Percentiles rank a stretch among this genome's conserved stretches.
Conservation (phyloP, 2,797 vertebrate species). For the Gila robusta region DNA sequence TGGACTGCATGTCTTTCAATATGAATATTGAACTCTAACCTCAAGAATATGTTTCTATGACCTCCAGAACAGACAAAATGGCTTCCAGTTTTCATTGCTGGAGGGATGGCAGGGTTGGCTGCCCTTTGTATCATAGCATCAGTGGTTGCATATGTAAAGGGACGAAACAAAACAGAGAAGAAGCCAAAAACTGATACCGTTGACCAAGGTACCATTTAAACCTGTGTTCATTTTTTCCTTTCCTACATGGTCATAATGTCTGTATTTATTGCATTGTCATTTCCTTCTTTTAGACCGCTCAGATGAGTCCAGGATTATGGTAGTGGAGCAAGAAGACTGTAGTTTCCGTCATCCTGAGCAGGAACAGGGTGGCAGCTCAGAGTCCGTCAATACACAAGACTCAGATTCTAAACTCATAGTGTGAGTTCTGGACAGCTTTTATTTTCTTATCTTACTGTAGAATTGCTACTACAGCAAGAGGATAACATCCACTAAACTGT, state of each 20-base stretch:
- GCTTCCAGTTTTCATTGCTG: neutral
- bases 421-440: slow-evolving; percentile 57
- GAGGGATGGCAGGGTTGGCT: neutral
- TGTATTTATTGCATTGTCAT: neutral
- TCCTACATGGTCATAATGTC: neutral
- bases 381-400: slow-evolving; percentile 70
- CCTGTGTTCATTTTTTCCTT: neutral
- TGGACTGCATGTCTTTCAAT: neutral
- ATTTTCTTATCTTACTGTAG: neutral
- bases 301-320: slow-evolving; percentile 71
- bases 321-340: slow-evolving; percentile 78
- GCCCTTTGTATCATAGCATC: slow-evolving; percentile 9
- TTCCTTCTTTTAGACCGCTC: neutral
- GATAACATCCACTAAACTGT: neutral
- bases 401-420: slow-evolving; percentile 67
- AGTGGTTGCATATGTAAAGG: slow-evolving; percentile 10
- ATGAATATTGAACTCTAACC: neutral
- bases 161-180: slow-evolving; percentile 25
- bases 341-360: slow-evolving; percentile 89
- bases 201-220: slow-evolving; percentile 48
- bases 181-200: neutral
- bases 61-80: neutral
- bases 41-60: neutral
- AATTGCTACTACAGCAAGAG: neutral
- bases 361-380: slow-evolving; percentile 84